Evolutionary conservation across 2,888 invertebrate genomes (phyloP), one percentile per base, ranked within the genome.

Genomic region (Hirtodrosophila cameraria): DNA sequence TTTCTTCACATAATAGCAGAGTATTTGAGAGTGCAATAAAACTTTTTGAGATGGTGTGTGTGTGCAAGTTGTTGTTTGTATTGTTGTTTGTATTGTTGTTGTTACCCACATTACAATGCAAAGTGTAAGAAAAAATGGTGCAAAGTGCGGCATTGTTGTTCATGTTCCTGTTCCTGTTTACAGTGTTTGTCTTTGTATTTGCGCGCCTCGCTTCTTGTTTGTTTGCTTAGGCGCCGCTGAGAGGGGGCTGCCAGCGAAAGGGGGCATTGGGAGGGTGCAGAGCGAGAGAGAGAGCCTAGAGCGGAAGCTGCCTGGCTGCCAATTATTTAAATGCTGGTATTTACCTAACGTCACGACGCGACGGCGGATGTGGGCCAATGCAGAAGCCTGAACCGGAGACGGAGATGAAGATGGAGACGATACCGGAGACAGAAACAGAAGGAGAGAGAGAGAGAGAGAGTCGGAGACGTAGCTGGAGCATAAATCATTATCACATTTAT

Each of bases 401-500:
- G 18, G 20, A 38, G n/a, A 8, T 2, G 27, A 12, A 15, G 8
- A 25, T 7, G n/a, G 12, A 48, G 45, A 3, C 41, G 16, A 8
- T 31, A 43, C 27, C 33, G 30, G 16, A 28, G 48, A 9, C n/a
- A 23, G 25, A 49, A n/a, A n/a, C n/a, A n/a, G n/a, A n/a, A n/a
- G n/a, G 36, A 46, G 20, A 42, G 33, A 53, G 46, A 36, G 38
- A 46, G 48, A 64, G 31, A 11, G 27, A 9, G 16, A 42, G 35
- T 1, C 39, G 23, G 12, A 20, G 50, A 33, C 20, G 35, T 13
- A 39, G 36, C 36, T 35, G 59, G 39, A 63, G 69, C 75, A 85
- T 80, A 85, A 85, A 80, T 80, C 86, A 80, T 80, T 80, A 80
- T 85, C 86, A 75, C 86, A 82, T 85, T 79, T 85, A 79, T 79